Percentiles rank a stretch among this genome's conserved stretches.
Evolutionary conservation across 2,797 vertebrate genomes (phyloP).

Genomic region (Ceryle rudis): DNA sequence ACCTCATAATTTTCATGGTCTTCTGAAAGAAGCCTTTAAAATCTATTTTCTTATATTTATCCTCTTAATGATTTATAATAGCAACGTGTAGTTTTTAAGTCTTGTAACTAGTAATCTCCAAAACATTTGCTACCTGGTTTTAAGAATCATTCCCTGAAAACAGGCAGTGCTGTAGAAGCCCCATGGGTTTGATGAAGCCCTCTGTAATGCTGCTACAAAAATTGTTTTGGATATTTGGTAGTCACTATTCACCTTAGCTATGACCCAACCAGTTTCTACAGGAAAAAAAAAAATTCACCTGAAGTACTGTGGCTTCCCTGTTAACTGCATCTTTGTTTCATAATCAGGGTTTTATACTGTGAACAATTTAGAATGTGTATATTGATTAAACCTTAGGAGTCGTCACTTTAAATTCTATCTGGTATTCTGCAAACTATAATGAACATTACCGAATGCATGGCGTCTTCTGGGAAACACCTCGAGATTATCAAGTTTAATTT

Average conservation of each 20-base stretch:
- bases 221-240: neutral
- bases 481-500: constrained; percentile 76
- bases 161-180: neutral
- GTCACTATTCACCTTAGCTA: neutral
- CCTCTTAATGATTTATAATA: neutral
- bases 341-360: neutral
- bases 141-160: neutral
- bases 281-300: neutral
- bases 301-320: neutral
- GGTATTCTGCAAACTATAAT: constrained; percentile 63
- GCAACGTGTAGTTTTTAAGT: neutral
- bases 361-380: constrained; percentile 61
- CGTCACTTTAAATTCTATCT: constrained; percentile 54
- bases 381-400: constrained; percentile 72
- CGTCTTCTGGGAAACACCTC: constrained; percentile 59
- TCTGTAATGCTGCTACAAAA: neutral
- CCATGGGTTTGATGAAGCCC: neutral
- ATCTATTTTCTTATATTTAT: neutral
- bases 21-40: neutral
- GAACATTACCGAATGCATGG: constrained; percentile 38
- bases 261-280: neutral
- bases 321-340: constrained; percentile 6
- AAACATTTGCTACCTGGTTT: neutral
- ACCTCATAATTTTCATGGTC: neutral
- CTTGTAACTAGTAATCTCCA: neutral